Percentiles rank a stretch among this genome's conserved stretches.
Conservation (phyloP, 1,140 invertebrate species). For the Tachypleus tridentatus region DNA sequence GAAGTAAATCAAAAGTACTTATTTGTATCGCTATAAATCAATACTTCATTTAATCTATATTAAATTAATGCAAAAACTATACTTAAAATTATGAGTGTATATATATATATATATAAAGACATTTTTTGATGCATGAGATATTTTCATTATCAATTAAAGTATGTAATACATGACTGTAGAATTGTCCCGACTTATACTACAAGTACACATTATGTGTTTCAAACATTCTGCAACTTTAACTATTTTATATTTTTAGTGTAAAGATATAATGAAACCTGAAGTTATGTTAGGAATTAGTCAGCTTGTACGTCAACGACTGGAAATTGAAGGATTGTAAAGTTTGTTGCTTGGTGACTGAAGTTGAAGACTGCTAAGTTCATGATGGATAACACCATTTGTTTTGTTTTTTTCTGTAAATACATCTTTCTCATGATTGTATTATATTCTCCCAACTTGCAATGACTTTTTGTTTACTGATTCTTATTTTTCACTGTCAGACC, state of each 20-base stretch:
- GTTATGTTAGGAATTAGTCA: conserved; percentile 56
- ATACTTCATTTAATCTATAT: no score
- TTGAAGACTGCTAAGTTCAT: no score
- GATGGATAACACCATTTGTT: no score
- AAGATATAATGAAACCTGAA: conserved; percentile 66
- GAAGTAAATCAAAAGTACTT: no score
- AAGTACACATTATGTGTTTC: neutral
- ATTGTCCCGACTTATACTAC: neutral
- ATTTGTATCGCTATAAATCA: no score
- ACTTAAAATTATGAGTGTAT: no score
- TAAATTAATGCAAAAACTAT: no score
- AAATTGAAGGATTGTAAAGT: conserved; percentile 25
- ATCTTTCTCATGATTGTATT: no score
- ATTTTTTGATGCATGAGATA: neutral
- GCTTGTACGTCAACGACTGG: conserved; percentile 19
- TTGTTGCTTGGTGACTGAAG: neutral
- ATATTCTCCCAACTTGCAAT: no score
- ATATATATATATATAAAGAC: neutral
- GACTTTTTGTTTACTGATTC: no score
- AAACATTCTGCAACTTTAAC: neutral
- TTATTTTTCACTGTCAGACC: no score
- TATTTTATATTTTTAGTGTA: conserved; percentile 33
- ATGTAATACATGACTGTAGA: neutral
- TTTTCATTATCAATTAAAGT: neutral
- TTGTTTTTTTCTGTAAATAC: no score